These are phyloP conservation scores for Biston betularia DNA, from an alignment of 2,888 invertebrate genomes.

Conservation along the genomic window DNA sequence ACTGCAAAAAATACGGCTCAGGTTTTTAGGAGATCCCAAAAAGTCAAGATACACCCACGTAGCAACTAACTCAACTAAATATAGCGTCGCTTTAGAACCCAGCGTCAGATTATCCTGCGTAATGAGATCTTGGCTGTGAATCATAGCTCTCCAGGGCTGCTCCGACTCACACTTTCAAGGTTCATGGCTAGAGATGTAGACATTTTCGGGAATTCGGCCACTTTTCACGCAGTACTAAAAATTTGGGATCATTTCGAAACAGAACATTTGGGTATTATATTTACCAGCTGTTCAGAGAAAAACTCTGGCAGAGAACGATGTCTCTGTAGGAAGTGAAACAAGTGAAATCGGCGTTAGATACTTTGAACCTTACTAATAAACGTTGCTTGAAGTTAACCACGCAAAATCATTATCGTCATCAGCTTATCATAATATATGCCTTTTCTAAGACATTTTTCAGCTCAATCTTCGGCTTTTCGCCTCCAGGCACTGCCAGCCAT, in stretches of 20 bases:
- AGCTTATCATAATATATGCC: too few relatives aligned
- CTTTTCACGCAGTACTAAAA: neutral
- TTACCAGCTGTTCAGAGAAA: too few relatives aligned
- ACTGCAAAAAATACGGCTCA: slow-evolving; percentile 32
- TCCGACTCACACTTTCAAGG: slow-evolving; percentile 71
- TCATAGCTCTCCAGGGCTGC: slow-evolving; percentile 73
- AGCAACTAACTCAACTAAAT: slow-evolving; percentile 60
- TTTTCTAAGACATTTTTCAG: too few relatives aligned
- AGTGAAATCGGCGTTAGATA: too few relatives aligned
- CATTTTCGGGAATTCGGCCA: neutral
- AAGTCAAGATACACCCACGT: slow-evolving; percentile 30
- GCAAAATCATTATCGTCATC: too few relatives aligned
- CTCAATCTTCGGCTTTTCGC: too few relatives aligned
- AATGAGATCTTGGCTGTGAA: slow-evolving; percentile 73
- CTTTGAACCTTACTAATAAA: too few relatives aligned
- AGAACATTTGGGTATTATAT: neutral
- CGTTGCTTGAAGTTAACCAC: too few relatives aligned
- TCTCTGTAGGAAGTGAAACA: too few relatives aligned
- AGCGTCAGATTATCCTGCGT: slow-evolving; percentile 71
- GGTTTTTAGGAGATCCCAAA: slow-evolving; percentile 12
- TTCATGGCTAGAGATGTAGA: slow-evolving; percentile 51
- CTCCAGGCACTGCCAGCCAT: too few relatives aligned
- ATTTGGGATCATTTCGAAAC: too few relatives aligned
- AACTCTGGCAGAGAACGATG: too few relatives aligned
- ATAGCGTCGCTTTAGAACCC: slow-evolving; percentile 59